These are phyloP conservation scores for Scolanthus callimorphus DNA, from an alignment of 92 coral and sea anemone genomes.

Conservation along the genomic window DNA sequence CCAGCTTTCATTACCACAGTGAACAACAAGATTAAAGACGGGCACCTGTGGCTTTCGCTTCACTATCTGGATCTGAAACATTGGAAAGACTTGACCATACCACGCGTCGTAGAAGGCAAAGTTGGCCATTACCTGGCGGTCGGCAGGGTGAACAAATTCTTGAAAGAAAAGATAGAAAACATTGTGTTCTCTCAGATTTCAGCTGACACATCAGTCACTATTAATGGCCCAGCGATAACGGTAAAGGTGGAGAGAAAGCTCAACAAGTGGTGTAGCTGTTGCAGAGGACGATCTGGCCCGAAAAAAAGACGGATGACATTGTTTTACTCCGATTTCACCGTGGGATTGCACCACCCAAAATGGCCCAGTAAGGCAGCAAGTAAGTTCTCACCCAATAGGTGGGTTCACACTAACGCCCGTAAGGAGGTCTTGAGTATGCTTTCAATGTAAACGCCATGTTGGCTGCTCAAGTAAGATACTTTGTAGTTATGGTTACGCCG, in stretches of 20 bases:
- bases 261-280: not conserved
- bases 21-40: conserved; percentile 1
- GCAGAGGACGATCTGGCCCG: not conserved
- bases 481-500: too few species aligned
- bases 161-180: not conserved
- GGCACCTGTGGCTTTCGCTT: conserved; percentile 21
- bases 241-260: conserved; percentile 2
- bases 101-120: not conserved
- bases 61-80: conserved; percentile 11
- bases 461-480: too few species aligned
- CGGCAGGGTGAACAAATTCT: not conserved
- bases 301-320: too few species aligned
- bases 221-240: conserved; percentile 26
- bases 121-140: not conserved
- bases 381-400: too few species aligned
- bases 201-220: not conserved
- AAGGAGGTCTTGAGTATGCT: too few species aligned
- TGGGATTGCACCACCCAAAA: conserved; percentile 22
- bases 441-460: too few species aligned
- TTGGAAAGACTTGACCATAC: not conserved
- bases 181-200: not conserved
- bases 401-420: too few species aligned
- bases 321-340: conserved; percentile 23
- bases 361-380: conserved; percentile 25
- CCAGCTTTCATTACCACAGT: conserved; percentile 3